Percentiles rank a stretch among this genome's conserved stretches.
These are phyloP conservation scores for Magallana nippona DNA, from an alignment of 2,888 invertebrate genomes.

Conservation along the genomic window DNA sequence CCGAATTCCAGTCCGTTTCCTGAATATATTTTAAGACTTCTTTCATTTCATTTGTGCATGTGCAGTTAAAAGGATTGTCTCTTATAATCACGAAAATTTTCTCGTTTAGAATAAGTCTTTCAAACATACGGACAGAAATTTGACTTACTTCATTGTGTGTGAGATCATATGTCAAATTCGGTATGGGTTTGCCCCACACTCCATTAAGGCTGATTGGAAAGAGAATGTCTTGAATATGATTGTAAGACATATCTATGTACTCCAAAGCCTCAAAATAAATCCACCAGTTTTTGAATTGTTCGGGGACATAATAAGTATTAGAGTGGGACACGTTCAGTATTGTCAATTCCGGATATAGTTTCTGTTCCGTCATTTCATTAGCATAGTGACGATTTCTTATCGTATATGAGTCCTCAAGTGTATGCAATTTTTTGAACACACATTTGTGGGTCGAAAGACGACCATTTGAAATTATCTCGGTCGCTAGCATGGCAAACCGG, in stretches of 20 bases:
- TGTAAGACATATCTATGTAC: slow-evolving; percentile 64
- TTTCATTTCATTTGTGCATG: slow-evolving; percentile 57
- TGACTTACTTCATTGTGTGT: slow-evolving; percentile 62
- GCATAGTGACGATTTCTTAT: slow-evolving; percentile 51
- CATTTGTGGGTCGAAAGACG: slow-evolving; percentile 54
- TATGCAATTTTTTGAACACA: slow-evolving; percentile 54
- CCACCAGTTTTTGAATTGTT: slow-evolving; percentile 57
- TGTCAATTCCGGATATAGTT: slow-evolving; percentile 57
- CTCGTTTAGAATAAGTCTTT: slow-evolving; percentile 54
- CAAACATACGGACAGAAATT: slow-evolving; percentile 56
- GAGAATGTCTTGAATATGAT: slow-evolving; percentile 60
- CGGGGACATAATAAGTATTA: slow-evolving; percentile 5
- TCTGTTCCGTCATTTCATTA: slow-evolving; percentile 55
- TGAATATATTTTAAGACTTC: slow-evolving; percentile 50
- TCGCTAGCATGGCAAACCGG: background rate
- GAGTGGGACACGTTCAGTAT: slow-evolving; percentile 54
- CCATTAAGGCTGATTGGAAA: slow-evolving; percentile 53
- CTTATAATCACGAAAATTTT: slow-evolving; percentile 62
- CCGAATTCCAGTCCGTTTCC: slow-evolving; percentile 43
- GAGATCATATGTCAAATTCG: slow-evolving; percentile 58
- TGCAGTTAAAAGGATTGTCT: slow-evolving; percentile 63
- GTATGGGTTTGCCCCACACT: slow-evolving; percentile 40
- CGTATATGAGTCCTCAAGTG: slow-evolving; percentile 57
- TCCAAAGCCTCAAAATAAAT: slow-evolving; percentile 62
- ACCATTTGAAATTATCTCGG: slow-evolving; percentile 30